These are phyloP conservation scores for Zenarchopterus dispar DNA, from an alignment of 2,797 vertebrate genomes.

Conservation along the genomic window DNA sequence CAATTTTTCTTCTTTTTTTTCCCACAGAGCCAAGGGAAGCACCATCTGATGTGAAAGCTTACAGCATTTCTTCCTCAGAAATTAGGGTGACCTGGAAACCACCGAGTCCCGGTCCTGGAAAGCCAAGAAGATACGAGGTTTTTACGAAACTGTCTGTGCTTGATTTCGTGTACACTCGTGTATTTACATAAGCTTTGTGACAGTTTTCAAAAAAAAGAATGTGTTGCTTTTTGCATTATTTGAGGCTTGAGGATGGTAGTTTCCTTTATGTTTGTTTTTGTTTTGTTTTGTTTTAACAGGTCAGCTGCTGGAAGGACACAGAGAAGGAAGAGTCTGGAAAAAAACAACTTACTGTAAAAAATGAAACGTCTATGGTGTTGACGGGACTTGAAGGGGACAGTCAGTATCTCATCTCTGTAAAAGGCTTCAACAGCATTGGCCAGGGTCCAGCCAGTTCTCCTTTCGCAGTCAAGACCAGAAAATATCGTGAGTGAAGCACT, in stretches of 20 bases:
- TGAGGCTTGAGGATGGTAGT: neutral
- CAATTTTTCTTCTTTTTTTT: neutral
- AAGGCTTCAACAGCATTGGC: constrained; percentile 94
- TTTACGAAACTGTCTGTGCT: constrained; percentile 12
- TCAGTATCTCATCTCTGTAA: constrained; percentile 89
- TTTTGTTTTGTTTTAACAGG: constrained; percentile 80
- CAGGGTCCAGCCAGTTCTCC: constrained; percentile 88
- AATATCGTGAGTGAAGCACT: constrained; percentile 87
- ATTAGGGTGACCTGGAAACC: constrained; percentile 92
- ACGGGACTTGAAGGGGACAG: constrained; percentile 92
- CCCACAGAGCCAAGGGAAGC: constrained; percentile 91
- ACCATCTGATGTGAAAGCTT: constrained; percentile 89
- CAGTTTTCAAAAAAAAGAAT: constrained; percentile 1
- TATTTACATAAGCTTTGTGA: constrained; percentile 7
- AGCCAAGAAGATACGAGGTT: constrained; percentile 95
- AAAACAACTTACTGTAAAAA: constrained; percentile 89
- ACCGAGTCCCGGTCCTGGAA: constrained; percentile 90
- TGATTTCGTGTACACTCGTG: constrained; percentile 1
- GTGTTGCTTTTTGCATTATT: neutral
- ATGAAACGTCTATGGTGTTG: constrained; percentile 89
- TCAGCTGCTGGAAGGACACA: constrained; percentile 92
- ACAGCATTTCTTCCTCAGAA: constrained; percentile 91
- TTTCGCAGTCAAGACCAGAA: constrained; percentile 88
- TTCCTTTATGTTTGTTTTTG: no score
- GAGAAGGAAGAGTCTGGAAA: constrained; percentile 89